These are phyloP conservation scores for Leptobrachium leishanense DNA, from an alignment of 2,113 vertebrate genomes.

Conservation along the genomic window DNA sequence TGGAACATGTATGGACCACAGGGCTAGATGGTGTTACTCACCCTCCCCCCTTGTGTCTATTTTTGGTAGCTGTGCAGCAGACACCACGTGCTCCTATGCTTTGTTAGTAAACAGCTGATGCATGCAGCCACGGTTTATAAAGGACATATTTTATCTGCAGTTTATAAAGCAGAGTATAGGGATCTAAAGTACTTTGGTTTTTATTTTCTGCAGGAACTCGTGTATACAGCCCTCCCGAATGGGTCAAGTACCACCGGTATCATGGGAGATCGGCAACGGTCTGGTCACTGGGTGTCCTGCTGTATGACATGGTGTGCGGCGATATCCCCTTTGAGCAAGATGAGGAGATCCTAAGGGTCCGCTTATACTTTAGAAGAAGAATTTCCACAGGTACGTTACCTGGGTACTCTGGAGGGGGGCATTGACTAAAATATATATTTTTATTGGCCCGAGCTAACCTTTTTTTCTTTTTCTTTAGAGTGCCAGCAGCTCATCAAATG, in stretches of 20 bases:
- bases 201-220: constrained; percentile 77
- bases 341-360: constrained; percentile 89
- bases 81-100: constrained; percentile 65
- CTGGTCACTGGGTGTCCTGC: constrained; percentile 93
- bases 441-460: not conserved
- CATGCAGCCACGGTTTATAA: constrained; percentile 44
- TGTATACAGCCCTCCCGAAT: constrained; percentile 96
- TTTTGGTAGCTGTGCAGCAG: constrained; percentile 69
- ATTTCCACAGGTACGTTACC: constrained; percentile 81
- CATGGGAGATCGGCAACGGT: constrained; percentile 93
- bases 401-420: no score
- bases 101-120: constrained; percentile 64
- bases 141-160: not conserved
- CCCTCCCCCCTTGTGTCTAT: constrained; percentile 65
- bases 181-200: no score
- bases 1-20: not conserved
- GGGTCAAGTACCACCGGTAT: constrained; percentile 94
- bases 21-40: constrained; percentile 50
- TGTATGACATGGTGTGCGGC: constrained; percentile 97
- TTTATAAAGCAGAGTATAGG: no score
- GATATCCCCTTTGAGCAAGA: constrained; percentile 98
- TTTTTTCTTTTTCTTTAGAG: constrained; percentile 64
- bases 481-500: constrained; percentile 96
- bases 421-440: not conserved
- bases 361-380: constrained; percentile 87